Conservation (phyloP, 2,797 vertebrate genomes). For the Darevskia nairensis region DNA sequence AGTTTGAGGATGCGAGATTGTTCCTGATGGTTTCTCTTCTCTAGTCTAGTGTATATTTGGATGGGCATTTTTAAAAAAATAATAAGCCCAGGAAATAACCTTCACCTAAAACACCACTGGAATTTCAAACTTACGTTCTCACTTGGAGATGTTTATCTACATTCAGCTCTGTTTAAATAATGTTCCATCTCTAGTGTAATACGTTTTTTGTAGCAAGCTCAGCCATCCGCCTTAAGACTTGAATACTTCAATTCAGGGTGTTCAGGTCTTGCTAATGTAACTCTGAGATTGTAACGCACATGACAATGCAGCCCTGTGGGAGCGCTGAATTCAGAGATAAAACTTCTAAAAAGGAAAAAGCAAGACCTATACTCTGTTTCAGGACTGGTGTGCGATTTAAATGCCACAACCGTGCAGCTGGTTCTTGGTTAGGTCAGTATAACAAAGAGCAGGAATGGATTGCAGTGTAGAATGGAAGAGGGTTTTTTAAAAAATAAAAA, state of each 20-base stretch:
- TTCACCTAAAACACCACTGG: neutral
- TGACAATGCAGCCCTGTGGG: slow-evolving; percentile 64
- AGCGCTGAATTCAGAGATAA: slow-evolving; percentile 71
- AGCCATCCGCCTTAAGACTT: slow-evolving; percentile 59
- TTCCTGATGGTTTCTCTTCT: neutral
- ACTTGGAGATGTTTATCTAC: slow-evolving; percentile 47
- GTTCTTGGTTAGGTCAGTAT: slow-evolving; percentile 55
- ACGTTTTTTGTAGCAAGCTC: slow-evolving; percentile 56
- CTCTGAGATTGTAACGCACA: slow-evolving; percentile 69
- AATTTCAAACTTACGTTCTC: slow-evolving; percentile 47
- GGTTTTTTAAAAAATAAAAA: no score
- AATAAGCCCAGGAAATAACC: neutral
- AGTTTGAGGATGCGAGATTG: neutral
- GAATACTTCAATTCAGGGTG: slow-evolving; percentile 66
- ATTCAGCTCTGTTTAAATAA: slow-evolving; percentile 55
- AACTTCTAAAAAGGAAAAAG: slow-evolving; percentile 33
- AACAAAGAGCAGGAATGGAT: slow-evolving; percentile 22
- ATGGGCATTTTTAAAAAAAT: neutral
- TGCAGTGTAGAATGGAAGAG: neutral
- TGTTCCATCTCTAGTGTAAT: slow-evolving; percentile 51
- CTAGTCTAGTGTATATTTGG: neutral
- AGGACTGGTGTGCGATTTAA: slow-evolving; percentile 64
- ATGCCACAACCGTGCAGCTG: slow-evolving; percentile 55
- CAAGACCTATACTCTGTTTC: slow-evolving; percentile 65
- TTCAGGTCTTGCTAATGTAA: slow-evolving; percentile 70